A percentile compares a stretch with the other conserved stretches of the same genome.
phyloP scores from a whole-genome alignment of 64 coral and sea anemone genomes.

The Actinia equina region DNA sequence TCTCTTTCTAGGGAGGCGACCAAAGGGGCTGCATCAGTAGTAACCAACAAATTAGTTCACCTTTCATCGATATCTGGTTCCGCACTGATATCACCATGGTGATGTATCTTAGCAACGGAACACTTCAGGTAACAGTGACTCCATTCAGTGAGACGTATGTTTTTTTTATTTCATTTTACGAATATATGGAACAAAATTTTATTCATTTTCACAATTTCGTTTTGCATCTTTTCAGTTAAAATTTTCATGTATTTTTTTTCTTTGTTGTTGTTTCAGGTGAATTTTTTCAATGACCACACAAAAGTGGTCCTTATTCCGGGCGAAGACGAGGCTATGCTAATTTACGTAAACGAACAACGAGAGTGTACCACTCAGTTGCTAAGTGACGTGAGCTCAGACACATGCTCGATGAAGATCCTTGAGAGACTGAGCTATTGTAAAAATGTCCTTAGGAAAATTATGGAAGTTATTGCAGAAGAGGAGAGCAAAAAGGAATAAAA shows the following conservation, averaged over 20 bases:
- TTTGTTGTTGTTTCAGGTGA: conserved; percentile 48
- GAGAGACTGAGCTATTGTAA: conserved; percentile 83
- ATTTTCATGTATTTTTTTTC: neutral
- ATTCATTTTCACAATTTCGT: too few relatives aligned
- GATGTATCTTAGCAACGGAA: conserved; percentile 99
- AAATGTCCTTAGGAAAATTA: conserved; percentile 71
- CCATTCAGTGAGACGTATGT: too few relatives aligned
- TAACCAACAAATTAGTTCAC: conserved; percentile 38
- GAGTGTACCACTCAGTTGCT: conserved; percentile 75
- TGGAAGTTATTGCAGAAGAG: conserved; percentile 63
- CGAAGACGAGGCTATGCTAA: conserved; percentile 61
- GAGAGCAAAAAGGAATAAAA: conserved; percentile 7
- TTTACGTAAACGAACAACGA: conserved; percentile 86
- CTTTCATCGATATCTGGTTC: conserved; percentile 95
- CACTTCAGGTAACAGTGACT: conserved; percentile 63
- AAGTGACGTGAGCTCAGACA: conserved; percentile 53
- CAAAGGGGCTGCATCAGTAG: conserved; percentile 24
- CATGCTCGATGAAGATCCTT: conserved; percentile 45
- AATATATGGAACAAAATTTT: too few relatives aligned
- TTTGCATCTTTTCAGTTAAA: too few relatives aligned
- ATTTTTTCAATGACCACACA: conserved; percentile 97
- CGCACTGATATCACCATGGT: conserved; percentile 95
- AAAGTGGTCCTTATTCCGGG: conserved; percentile 91
- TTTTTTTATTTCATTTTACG: too few relatives aligned
- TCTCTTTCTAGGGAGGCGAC: conserved; percentile 51